A percentile compares a stretch with the other conserved stretches of the same genome.
Evolutionary conservation across 2,888 invertebrate species (phyloP).

Genomic region (Rhingia rostrata): DNA sequence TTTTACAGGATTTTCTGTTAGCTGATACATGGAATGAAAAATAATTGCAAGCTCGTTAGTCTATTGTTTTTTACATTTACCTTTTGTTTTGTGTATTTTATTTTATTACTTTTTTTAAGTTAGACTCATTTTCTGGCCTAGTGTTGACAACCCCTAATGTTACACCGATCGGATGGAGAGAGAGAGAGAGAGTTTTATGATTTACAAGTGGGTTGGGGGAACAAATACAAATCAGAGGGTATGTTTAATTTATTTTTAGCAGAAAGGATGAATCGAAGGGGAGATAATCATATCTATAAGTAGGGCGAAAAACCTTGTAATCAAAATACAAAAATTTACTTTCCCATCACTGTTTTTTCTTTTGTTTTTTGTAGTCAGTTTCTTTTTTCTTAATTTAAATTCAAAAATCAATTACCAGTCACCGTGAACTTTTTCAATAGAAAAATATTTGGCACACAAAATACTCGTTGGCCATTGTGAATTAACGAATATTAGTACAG

Average conservation of each 20-base stretch:
- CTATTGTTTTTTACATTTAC: slow-evolving; percentile 73
- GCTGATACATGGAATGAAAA: slow-evolving; percentile 38
- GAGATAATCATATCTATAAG: slow-evolving; percentile 30
- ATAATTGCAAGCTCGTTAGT: slow-evolving; percentile 53
- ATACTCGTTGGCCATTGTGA: slow-evolving; percentile 46
- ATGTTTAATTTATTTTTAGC: slow-evolving; percentile 25
- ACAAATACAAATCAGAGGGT: slow-evolving; percentile 15
- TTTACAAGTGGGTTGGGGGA: slow-evolving; percentile 30
- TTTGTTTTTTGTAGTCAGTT: neutral
- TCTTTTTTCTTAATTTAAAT: slow-evolving; percentile 31
- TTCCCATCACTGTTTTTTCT: slow-evolving; percentile 61
- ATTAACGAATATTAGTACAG: slow-evolving; percentile 26
- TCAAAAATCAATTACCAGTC: slow-evolving; percentile 67
- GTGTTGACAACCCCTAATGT: slow-evolving; percentile 76
- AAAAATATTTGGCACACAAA: slow-evolving; percentile 22
- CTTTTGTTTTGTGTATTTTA: slow-evolving; percentile 56
- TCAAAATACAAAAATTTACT: slow-evolving; percentile 72
- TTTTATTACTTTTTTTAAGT: slow-evolving; percentile 67
- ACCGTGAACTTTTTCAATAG: slow-evolving; percentile 60
- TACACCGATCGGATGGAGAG: slow-evolving; percentile 21
- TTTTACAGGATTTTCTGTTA: slow-evolving; percentile 70
- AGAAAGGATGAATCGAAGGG: slow-evolving; percentile 69
- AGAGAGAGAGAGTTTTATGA: slow-evolving; percentile 3
- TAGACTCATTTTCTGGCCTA: slow-evolving; percentile 63
- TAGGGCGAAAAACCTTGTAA: slow-evolving; percentile 71